Evolutionary conservation across 1,140 invertebrate species (phyloP), one percentile per base, ranked within the genome.

Genomic region (Phocides pigmalion): DNA sequence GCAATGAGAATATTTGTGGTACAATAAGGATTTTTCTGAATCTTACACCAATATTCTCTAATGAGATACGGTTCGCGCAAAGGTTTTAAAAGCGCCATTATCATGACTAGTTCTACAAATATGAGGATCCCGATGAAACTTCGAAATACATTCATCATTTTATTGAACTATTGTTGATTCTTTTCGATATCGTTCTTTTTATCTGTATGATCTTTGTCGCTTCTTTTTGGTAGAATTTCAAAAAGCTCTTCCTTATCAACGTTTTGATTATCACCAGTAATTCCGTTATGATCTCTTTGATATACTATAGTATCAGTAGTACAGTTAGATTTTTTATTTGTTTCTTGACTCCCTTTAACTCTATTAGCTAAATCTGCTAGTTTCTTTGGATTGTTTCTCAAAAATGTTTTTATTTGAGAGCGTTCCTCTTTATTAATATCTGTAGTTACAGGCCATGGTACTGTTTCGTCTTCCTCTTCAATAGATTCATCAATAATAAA

Each of bases 81-180:
- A 12, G 81, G 81, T 50, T 79, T 84, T 51, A 87, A 65, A n/a
- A 87, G 59, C 4, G 67, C 56, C 8, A 85, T 44, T 15, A 84
- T 42, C 17, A 76, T n/a, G 32, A 73, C 25, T n/a, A 78, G 1
- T 68, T 87, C 76, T 9, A 63, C 2, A 50, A 76, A 76, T 19
- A 85, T 56, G 11, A 77, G 20, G 5, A 49, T 35, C 16, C 68
- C 68, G 2, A 72, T 15, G 9, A 78, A 22, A 12, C 65, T 46
- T 51, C 71, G 78, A 50, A 81, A 85, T 15, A 82, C 47, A 50
- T 82, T 82, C 14, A 83, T 77, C 82, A 79, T 84, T 61, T 74
- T 74, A 28, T 32, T 37, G 1, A 8, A 32, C 0, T 4, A 46
- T n/a, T 15, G 22, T 17, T 67, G 0, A 5, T 19, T 64, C 46